phyloP scores from a whole-genome alignment of 2,797 vertebrate species.

The Bovichtus diacanthus region DNA sequence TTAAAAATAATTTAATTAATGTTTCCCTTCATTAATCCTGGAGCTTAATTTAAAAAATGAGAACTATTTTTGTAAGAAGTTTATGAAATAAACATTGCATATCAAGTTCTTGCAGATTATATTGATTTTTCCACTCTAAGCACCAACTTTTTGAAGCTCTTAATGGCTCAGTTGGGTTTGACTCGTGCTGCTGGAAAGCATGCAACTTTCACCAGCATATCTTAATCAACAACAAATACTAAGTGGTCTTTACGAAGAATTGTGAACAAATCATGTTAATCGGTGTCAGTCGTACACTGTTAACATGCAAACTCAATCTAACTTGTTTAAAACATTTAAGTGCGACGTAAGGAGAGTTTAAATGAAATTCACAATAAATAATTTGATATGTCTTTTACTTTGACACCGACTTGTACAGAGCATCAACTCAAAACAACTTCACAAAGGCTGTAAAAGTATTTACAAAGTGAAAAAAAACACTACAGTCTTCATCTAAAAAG shows the following conservation, averaged over 20 bases:
- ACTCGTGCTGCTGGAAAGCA: neutral
- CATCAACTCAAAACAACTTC: conserved; percentile 90
- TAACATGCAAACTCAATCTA: too few relatives aligned
- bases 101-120: conserved; percentile 20
- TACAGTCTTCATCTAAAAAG: conserved; percentile 90
- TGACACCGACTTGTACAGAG: conserved; percentile 89
- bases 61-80: conserved; percentile 68
- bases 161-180: neutral
- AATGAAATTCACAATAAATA: conserved; percentile 21
- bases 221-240: neutral
- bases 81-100: conserved; percentile 73
- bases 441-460: conserved; percentile 96
- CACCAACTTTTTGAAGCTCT: too few relatives aligned
- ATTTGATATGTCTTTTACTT: conserved; percentile 84
- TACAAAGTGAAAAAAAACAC: conserved; percentile 89
- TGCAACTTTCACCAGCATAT: too few relatives aligned
- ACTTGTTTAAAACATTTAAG: too few relatives aligned
- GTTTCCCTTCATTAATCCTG: conserved; percentile 26
- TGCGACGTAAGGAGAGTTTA: neutral
- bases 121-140: neutral
- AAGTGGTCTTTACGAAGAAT: neutral
- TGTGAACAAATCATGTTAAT: neutral
- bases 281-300: too few relatives aligned
- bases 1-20: neutral
- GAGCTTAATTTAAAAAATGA: conserved; percentile 27